Evolutionary conservation across 2,888 invertebrate species (phyloP).

Genomic region (Stenoptilia bipunctidactyla): DNA sequence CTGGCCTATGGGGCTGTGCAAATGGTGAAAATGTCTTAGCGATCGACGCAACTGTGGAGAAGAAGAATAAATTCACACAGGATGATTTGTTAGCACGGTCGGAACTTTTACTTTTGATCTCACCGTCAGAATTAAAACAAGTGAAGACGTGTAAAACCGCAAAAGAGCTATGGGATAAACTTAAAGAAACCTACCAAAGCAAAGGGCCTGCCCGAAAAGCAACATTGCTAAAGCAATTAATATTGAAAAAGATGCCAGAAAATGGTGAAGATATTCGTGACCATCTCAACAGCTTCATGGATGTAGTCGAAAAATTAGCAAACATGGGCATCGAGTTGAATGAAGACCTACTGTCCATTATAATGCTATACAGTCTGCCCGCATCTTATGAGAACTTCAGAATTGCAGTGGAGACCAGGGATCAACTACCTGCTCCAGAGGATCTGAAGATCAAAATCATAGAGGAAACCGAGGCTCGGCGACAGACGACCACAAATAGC

Average conservation of each 20-base stretch:
- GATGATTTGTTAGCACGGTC: conserved; percentile 5
- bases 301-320: conserved; percentile 27
- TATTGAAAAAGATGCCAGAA: conserved; percentile 25
- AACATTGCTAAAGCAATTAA: conserved; percentile 31
- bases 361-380: conserved; percentile 28
- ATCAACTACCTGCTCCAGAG: conserved; percentile 23
- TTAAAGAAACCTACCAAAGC: conserved; percentile 30
- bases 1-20: not conserved
- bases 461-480: conserved; percentile 19
- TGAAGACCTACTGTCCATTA: conserved; percentile 24
- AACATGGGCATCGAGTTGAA: conserved; percentile 26
- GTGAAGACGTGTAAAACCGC: conserved; percentile 23
- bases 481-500: conserved; percentile 4
- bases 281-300: conserved; percentile 29
- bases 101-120: conserved; percentile 7
- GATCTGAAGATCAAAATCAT: conserved; percentile 23
- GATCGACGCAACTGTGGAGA: not conserved
- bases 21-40: not conserved
- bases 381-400: conserved; percentile 26
- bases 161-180: conserved; percentile 29
- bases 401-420: conserved; percentile 29
- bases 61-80: not conserved
- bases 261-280: conserved; percentile 26
- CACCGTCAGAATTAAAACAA: conserved; percentile 23
- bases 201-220: conserved; percentile 36